A percentile compares a stretch with the other conserved stretches of the same genome.
Evolutionary conservation across 2,113 vertebrate species (phyloP).

Genomic region (Copsychus sechellarum): DNA sequence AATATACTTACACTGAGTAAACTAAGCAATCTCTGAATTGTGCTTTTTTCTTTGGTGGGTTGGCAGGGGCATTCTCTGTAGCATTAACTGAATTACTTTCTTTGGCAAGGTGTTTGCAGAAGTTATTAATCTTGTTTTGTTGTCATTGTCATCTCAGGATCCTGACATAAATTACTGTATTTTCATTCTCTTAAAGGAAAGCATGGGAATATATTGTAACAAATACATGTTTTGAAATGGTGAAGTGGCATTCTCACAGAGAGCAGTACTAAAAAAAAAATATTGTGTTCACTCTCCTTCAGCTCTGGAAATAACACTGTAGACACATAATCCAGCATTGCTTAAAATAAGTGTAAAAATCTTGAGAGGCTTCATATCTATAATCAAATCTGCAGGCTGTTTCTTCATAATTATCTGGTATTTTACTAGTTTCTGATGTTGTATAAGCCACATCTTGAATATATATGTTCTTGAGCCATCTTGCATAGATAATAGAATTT

Average conservation of each 20-base stretch:
- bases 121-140: conserved; percentile 28
- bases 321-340: background rate
- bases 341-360: conserved; percentile 6
- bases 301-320: background rate
- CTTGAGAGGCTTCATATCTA: conserved; percentile 10
- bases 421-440: background rate
- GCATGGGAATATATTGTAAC: background rate
- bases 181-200: background rate
- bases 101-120: background rate
- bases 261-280: background rate
- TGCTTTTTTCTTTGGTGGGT: background rate
- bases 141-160: background rate
- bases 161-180: background rate
- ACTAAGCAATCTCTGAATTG: background rate
- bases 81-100: conserved; percentile 35
- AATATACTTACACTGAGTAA: background rate
- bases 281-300: background rate
- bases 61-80: background rate
- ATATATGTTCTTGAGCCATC: background rate
- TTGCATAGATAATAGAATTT: background rate
- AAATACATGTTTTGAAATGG: background rate
- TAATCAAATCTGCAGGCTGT: conserved; percentile 6
- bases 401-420: conserved; percentile 7
- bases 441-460: background rate
- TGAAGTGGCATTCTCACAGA: background rate